These are phyloP conservation scores for Sula dactylatra DNA, from an alignment of 2,113 vertebrate species.

Conservation along the genomic window DNA sequence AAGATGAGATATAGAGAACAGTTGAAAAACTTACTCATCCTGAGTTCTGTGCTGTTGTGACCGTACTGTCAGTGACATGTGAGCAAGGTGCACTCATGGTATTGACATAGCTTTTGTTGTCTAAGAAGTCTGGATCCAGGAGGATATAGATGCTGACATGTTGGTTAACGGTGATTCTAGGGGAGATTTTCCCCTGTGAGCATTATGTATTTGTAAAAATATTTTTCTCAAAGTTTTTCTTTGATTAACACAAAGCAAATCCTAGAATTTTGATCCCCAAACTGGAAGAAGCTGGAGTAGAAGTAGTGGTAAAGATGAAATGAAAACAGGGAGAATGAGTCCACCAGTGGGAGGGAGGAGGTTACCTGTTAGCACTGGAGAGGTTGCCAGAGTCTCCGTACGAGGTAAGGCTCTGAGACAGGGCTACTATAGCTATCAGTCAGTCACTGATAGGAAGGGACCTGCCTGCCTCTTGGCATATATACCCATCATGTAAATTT, in stretches of 20 bases:
- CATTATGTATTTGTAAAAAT: neutral
- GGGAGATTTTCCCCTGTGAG: neutral
- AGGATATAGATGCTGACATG: neutral
- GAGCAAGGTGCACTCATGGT: neutral
- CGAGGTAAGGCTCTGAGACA: neutral
- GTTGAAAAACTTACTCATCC: neutral
- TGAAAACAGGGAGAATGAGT: neutral
- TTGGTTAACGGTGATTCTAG: neutral
- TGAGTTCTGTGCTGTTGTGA: neutral
- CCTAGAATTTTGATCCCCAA: neutral
- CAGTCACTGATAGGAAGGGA: neutral
- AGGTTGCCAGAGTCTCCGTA: neutral
- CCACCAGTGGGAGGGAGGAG: neutral
- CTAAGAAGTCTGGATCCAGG: neutral
- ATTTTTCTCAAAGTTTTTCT: neutral
- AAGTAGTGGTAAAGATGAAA: neutral
- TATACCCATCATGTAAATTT: neutral
- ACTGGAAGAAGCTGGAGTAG: neutral
- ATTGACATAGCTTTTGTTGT: neutral
- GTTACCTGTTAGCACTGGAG: neutral
- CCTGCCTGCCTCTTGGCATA: neutral
- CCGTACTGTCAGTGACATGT: neutral
- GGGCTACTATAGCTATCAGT: neutral
- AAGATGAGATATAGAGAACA: neutral
- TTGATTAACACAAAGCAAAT: neutral